Evolutionary conservation across 35 echinoderm and acorn worm species (phyloP).

Genomic region (Holothuria glaberrima): DNA sequence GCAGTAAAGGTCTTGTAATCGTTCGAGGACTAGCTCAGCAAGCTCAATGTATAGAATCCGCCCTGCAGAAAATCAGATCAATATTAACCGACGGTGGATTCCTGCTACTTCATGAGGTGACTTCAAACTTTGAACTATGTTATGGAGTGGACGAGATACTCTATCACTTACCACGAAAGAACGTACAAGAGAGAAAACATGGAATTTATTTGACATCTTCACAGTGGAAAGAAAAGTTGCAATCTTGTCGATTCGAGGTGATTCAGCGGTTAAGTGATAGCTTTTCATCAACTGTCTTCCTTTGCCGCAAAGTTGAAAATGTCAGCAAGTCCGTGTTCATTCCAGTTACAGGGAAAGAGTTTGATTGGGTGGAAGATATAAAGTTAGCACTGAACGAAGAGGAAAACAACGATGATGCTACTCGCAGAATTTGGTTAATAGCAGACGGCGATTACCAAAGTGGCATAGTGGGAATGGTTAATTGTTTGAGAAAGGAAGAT

Average conservation of each 20-base stretch:
- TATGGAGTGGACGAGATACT: too few species aligned
- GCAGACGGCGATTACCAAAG: constrained; percentile 53
- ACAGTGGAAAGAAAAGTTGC: constrained; percentile 43
- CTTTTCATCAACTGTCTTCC: constrained; percentile 69
- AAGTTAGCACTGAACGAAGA: constrained; percentile 48
- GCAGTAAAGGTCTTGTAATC: too few species aligned
- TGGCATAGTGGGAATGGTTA: constrained; percentile 85
- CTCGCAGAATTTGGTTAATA: constrained; percentile 78
- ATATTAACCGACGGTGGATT: too few species aligned
- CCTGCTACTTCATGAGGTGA: too few species aligned
- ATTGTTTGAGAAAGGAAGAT: constrained; percentile 80
- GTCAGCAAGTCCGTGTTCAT: background rate
- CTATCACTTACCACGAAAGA: too few species aligned
- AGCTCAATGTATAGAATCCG: too few species aligned
- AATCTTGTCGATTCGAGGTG: constrained; percentile 61
- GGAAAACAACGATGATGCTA: constrained; percentile 19
- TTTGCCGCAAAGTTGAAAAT: constrained; percentile 64
- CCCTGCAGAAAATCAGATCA: too few species aligned
- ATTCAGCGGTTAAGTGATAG: constrained; percentile 52
- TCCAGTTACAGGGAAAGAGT: constrained; percentile 22
- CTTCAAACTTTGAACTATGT: too few species aligned
- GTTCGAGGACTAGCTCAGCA: too few species aligned
- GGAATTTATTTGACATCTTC: too few species aligned
- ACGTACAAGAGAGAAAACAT: too few species aligned
- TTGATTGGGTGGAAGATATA: constrained; percentile 74